Base-by-base conservation (phyloP, 2,888 invertebrate species). In the Metallyticus violacea region DNA sequence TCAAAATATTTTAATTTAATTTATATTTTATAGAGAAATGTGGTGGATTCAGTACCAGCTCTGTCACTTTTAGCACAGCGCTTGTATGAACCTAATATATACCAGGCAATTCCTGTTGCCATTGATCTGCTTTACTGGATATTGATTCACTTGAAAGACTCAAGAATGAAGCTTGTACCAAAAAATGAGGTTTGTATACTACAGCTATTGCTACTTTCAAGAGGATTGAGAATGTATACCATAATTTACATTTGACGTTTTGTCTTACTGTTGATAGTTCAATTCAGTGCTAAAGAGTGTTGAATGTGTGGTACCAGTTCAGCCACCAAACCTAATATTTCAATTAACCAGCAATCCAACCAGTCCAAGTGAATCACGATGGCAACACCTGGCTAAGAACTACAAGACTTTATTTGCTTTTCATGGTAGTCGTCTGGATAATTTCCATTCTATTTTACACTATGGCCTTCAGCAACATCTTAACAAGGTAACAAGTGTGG, bases 351-450 rank as follows among this genome's bases (percentile, higher is more conserved):
- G 93, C 89, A 92, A 93, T 0, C 91, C 91, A 86, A 94, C 94
- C 89, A 94, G 94, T 0, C 91, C 92, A 79, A 91, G 93, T 7
- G 95, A 95, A 91, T 91, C 92, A 80, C 93, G 93, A 89, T 96
- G 95, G 94, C 93, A 93, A 89, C 93, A 93, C 86, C 89, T 94
- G 85, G 92, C 93, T 6, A 93, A 93, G 89, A 92, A 93, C 86
- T 93, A 93, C 90, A 93, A 92, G 86, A 93, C 94, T 0, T 94
- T 96, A 90, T 94, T 93, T 90, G 97, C 96, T 2, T 97, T 95
- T 90, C 97, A 97, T 91, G 97, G 97, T 62, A 97, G 96, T 90
- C 93, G 95, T 87, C 92, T 97, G 88, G 97, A 97, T 91, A 96
- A 97, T 90, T 96, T 97, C 90, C 95, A 96, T 92, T 96, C 96